Conservation (phyloP, 2,113 vertebrate genomes). For the Anser brachyrhynchus region DNA sequence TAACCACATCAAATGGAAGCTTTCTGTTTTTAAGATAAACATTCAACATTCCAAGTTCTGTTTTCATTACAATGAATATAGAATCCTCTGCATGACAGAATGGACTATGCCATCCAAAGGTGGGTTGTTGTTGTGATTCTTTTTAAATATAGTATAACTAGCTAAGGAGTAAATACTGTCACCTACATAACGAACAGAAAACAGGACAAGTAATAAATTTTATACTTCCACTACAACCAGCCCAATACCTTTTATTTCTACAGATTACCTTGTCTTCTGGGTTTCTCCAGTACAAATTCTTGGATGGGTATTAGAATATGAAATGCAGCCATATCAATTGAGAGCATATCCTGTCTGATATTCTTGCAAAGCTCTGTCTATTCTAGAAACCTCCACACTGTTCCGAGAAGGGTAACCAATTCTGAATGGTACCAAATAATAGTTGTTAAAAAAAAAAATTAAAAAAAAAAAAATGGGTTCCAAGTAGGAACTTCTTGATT, state of each 20-base stretch:
- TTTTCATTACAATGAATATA: constrained; percentile 12
- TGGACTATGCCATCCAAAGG: not conserved
- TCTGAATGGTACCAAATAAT: not conserved
- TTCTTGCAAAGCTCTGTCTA: not conserved
- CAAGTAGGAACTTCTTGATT: not conserved
- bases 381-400: not conserved
- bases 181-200: not conserved
- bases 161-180: not conserved
- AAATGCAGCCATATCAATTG: not conserved
- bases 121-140: not conserved
- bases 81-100: constrained; percentile 11
- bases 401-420: not conserved
- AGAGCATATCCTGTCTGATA: not conserved
- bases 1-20: not conserved
- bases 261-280: not conserved
- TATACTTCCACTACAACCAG: not conserved
- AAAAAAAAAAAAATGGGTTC: not conserved
- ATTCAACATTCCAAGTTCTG: constrained; percentile 24
- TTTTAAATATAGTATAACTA: not conserved
- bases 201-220: not conserved
- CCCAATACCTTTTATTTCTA: not conserved
- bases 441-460: not conserved
- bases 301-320: not conserved
- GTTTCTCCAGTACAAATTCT: not conserved
- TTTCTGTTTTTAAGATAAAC: constrained; percentile 42